phyloP scores from a whole-genome alignment of 2,888 invertebrate genomes.

The Dimorphilus gyrociliatus region DNA sequence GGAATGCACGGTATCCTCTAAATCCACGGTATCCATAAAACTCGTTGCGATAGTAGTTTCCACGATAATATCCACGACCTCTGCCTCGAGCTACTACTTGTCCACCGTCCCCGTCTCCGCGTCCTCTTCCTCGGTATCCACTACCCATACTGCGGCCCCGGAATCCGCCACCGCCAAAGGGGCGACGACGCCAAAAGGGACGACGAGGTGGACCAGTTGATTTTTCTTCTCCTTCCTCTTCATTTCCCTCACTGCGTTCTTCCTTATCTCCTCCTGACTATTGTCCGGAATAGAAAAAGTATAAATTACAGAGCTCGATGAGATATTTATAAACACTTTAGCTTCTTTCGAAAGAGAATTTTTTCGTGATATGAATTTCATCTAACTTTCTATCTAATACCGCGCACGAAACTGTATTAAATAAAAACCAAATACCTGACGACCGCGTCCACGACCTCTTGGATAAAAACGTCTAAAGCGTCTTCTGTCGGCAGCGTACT shows the following conservation, averaged over 20 bases:
- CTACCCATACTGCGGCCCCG: constrained; percentile 9
- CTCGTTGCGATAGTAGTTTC: constrained; percentile 15
- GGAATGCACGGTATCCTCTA: constrained; percentile 15
- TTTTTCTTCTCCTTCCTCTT: neutral
- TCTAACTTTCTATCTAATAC: too few relatives aligned
- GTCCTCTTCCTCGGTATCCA: constrained; percentile 6
- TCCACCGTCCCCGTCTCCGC: too few relatives aligned
- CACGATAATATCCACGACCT: constrained; percentile 11
- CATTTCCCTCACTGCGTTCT: constrained; percentile 4
- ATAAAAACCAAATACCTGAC: too few relatives aligned
- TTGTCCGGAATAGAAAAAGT: too few relatives aligned
- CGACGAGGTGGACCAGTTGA: constrained; percentile 10
- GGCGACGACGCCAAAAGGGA: constrained; percentile 22
- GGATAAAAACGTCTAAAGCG: constrained; percentile 8
- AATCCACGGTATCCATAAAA: constrained; percentile 13
- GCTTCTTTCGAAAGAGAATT: too few relatives aligned
- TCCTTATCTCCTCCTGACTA: constrained; percentile 4
- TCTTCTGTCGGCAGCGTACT: constrained; percentile 73
- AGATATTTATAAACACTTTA: too few relatives aligned
- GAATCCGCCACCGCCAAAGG: constrained; percentile 12
- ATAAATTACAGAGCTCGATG: neutral
- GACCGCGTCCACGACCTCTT: constrained; percentile 5
- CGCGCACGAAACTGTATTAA: too few relatives aligned
- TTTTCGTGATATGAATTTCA: too few relatives aligned
- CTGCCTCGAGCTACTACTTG: too few relatives aligned